Percentiles rank a stretch among this genome's conserved stretches.
These are phyloP conservation scores for Pseudopleuronectes americanus DNA, from an alignment of 2,797 vertebrate species.

Conservation along the genomic window DNA sequence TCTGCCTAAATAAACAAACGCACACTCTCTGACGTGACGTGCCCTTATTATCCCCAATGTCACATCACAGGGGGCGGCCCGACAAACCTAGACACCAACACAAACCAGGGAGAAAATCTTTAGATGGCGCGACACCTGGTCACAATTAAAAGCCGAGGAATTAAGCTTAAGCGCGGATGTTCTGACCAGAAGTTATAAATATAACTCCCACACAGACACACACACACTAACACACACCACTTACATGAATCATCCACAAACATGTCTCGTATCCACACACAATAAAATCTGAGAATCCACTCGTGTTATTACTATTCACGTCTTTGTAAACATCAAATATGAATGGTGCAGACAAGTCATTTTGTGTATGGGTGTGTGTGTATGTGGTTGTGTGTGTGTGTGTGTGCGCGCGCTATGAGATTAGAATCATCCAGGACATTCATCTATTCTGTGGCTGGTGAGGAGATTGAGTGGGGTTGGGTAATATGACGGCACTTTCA, in stretches of 20 bases:
- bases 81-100: conserved; percentile 17
- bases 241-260: neutral
- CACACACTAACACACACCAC: conserved; percentile 10
- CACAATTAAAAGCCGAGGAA: conserved; percentile 45
- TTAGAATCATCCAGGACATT: conserved; percentile 73
- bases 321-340: conserved; percentile 59
- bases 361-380: conserved; percentile 25
- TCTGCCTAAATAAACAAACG: neutral
- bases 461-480: conserved; percentile 71
- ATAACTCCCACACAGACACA: conserved; percentile 14
- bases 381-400: conserved; percentile 36
- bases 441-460: conserved; percentile 68
- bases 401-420: conserved; percentile 60
- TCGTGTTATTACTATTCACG: conserved; percentile 55
- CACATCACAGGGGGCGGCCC: conserved; percentile 18
- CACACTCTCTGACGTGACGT: conserved; percentile 3
- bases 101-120: conserved; percentile 27
- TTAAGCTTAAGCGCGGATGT: conserved; percentile 50
- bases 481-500: conserved; percentile 73
- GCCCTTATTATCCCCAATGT: conserved; percentile 13
- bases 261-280: conserved; percentile 27
- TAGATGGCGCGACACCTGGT: conserved; percentile 33
- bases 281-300: conserved; percentile 45
- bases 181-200: conserved; percentile 13
- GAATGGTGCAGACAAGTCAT: conserved; percentile 46